Conservation (phyloP, 2,797 vertebrate genomes). For the Girardinus metallicus region DNA sequence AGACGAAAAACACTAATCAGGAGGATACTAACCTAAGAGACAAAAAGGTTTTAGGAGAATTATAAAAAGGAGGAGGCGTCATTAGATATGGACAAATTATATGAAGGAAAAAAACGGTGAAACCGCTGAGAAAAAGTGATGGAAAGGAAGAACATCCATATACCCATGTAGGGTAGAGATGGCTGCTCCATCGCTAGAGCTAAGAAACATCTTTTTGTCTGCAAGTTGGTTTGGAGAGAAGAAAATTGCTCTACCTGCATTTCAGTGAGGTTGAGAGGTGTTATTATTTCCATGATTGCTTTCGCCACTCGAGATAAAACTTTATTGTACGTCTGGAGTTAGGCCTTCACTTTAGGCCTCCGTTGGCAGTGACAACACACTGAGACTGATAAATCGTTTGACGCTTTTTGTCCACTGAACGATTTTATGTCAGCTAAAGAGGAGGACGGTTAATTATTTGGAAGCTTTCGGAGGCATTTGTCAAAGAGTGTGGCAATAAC, state of each 20-base stretch:
- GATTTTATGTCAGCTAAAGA: slow-evolving; percentile 32
- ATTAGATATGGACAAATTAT: neutral
- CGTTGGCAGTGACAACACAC: slow-evolving; percentile 18
- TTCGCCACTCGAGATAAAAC: slow-evolving; percentile 40
- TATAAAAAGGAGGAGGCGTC: neutral
- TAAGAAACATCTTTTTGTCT: neutral
- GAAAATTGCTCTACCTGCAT: slow-evolving; percentile 17
- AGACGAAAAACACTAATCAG: no score
- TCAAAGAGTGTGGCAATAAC: slow-evolving; percentile 21
- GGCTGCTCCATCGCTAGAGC: neutral
- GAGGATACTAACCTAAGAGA: no score
- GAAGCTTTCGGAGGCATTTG: slow-evolving; percentile 14
- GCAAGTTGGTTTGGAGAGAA: slow-evolving; percentile 6
- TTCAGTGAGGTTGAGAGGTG: slow-evolving; percentile 22
- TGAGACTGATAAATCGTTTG: slow-evolving; percentile 27
- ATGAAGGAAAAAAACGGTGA: slow-evolving; percentile 13
- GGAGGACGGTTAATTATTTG: slow-evolving; percentile 27
- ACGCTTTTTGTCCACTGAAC: neutral
- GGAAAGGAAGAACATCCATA: neutral
- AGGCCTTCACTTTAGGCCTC: slow-evolving; percentile 35
- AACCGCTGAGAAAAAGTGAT: slow-evolving; percentile 12
- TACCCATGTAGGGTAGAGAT: neutral
- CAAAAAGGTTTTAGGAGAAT: no score
- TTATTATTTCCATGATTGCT: slow-evolving; percentile 30
- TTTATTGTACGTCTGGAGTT: slow-evolving; percentile 57